phyloP scores from a whole-genome alignment of 2,797 vertebrate genomes.

The Chrysocyon brachyurus region DNA sequence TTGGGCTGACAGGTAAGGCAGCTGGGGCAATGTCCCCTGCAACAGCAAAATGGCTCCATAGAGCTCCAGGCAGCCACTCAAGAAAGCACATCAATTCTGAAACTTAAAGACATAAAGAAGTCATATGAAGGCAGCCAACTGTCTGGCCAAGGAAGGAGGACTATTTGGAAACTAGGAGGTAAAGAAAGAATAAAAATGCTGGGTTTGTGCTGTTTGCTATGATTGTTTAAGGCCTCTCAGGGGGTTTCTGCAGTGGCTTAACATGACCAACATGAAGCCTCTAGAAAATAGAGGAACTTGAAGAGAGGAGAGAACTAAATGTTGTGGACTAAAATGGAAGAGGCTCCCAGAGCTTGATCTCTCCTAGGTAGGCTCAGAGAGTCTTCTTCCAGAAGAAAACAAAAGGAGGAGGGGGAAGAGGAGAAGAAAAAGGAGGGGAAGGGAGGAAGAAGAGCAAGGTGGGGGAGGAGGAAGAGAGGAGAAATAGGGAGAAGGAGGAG shows the following conservation, averaged over 20 bases:
- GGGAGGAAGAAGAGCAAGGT: no score
- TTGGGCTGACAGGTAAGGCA: not conserved
- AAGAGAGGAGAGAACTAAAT: not conserved
- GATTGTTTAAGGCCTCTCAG: not conserved
- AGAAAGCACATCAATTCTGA: not conserved
- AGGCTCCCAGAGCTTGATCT: not conserved
- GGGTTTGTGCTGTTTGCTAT: not conserved
- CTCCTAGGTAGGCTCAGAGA: not conserved
- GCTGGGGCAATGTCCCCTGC: not conserved
- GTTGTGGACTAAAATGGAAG: not conserved
- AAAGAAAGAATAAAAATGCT: not conserved
- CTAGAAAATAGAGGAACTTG: slow-evolving; percentile 47
- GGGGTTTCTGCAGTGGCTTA: not conserved
- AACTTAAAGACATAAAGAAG: not conserved
- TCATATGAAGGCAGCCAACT: not conserved
- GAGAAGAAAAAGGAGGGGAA: not conserved
- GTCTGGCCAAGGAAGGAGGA: not conserved
- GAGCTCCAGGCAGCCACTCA: rapidly evolving
- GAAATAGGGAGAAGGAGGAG: not conserved
- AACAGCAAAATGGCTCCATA: not conserved
- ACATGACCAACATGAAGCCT: slow-evolving; percentile 18
- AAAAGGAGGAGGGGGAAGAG: not conserved
- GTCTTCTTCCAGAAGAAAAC: not conserved
- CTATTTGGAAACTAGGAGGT: not conserved
- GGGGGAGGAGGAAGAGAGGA: not conserved